Conservation (phyloP, 2,797 vertebrate species). For the Meda fulgida region DNA sequence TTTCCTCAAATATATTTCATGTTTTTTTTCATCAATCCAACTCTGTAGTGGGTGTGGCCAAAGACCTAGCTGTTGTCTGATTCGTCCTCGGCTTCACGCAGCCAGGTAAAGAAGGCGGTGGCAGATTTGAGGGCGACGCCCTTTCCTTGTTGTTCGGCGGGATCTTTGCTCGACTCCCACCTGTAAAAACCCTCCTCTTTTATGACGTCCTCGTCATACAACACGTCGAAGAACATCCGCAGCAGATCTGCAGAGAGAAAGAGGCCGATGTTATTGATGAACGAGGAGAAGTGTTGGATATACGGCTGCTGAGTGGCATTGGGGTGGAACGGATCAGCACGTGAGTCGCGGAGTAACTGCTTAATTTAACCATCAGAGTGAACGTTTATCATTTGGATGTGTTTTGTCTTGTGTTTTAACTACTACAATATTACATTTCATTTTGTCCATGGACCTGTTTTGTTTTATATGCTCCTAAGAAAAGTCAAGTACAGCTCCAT, state of each 20-base stretch:
- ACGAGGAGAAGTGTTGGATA: neutral
- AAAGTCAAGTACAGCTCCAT: too few relatives aligned
- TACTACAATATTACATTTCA: too few relatives aligned
- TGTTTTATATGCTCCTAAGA: too few relatives aligned
- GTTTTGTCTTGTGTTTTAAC: too few relatives aligned
- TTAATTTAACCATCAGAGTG: too few relatives aligned
- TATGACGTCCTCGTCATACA: slow-evolving; percentile 96
- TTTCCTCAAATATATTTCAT: slow-evolving; percentile 3
- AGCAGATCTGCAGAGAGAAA: slow-evolving; percentile 83
- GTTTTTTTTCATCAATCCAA: slow-evolving; percentile 1
- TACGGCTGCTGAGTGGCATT: too few relatives aligned
- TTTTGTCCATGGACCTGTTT: too few relatives aligned
- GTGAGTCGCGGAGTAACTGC: too few relatives aligned
- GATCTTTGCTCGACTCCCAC: slow-evolving; percentile 96
- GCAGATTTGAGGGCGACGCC: slow-evolving; percentile 97
- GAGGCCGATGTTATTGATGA: neutral
- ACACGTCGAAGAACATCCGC: slow-evolving; percentile 93
- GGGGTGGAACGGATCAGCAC: too few relatives aligned
- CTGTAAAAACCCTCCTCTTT: slow-evolving; percentile 97
- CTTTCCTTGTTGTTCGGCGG: slow-evolving; percentile 92
- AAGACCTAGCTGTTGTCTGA: slow-evolving; percentile 91
- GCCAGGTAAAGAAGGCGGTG: slow-evolving; percentile 97
- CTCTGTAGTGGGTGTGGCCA: slow-evolving; percentile 26
- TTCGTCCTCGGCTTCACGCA: slow-evolving; percentile 93
- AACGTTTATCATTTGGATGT: too few relatives aligned